phyloP scores from a whole-genome alignment of 2,888 invertebrate species.

The Drosophila austrosaltans region DNA sequence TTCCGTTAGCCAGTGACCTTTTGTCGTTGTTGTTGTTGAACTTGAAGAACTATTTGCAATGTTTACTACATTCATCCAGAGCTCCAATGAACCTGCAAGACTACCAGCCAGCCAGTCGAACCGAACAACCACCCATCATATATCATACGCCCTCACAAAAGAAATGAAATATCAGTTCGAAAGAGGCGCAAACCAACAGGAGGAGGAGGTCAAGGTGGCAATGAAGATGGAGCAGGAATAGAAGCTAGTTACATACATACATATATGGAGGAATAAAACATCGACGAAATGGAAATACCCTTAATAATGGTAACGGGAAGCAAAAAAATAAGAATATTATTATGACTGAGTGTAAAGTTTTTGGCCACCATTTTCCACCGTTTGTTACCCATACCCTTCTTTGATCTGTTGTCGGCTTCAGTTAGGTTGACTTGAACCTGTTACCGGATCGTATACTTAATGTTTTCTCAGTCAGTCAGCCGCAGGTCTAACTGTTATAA shows the following conservation, averaged over 20 bases:
- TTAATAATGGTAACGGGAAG: slow-evolving; percentile 1
- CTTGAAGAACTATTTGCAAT: slow-evolving; percentile 23
- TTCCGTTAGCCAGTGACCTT: slow-evolving; percentile 56
- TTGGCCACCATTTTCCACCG: neutral
- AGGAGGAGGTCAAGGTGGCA: slow-evolving; percentile 2
- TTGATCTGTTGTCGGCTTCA: slow-evolving; percentile 37
- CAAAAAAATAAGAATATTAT: neutral
- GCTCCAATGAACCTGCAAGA: slow-evolving; percentile 25
- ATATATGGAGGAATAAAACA: neutral
- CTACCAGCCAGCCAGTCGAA: neutral
- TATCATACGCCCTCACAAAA: slow-evolving; percentile 38
- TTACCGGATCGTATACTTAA: slow-evolving; percentile 45
- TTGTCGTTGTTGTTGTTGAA: slow-evolving; percentile 32
- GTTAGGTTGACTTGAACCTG: slow-evolving; percentile 32
- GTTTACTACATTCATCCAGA: slow-evolving; percentile 10
- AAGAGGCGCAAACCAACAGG: slow-evolving; percentile 13
- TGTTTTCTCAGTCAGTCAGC: slow-evolving; percentile 16
- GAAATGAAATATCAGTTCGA: slow-evolving; percentile 39
- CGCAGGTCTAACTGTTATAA: slow-evolving; percentile 42
- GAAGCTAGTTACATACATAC: too few species aligned
- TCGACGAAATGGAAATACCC: slow-evolving; percentile 4
- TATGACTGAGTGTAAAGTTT: neutral
- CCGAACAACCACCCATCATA: slow-evolving; percentile 10
- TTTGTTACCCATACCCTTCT: neutral
- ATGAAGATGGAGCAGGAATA: neutral